A percentile compares a stretch with the other conserved stretches of the same genome.
phyloP scores from a whole-genome alignment of 2,113 vertebrate genomes.

The Epinephelus lanceolatus region DNA sequence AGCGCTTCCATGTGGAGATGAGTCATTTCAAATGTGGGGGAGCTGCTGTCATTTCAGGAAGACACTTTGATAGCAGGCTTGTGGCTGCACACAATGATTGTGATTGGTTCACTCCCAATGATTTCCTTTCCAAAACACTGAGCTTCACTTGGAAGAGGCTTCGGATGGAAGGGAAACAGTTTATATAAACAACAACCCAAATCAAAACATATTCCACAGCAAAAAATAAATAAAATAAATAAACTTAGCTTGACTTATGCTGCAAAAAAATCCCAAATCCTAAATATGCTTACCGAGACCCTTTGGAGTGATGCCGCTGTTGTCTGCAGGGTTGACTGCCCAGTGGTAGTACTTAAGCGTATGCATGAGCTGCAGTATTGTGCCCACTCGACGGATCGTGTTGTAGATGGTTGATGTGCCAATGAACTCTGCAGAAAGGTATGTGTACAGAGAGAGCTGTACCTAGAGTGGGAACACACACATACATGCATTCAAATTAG shows the following conservation, averaged over 20 bases:
- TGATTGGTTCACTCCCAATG: slow-evolving; percentile 46
- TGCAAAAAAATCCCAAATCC: neutral
- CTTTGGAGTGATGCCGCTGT: slow-evolving; percentile 91
- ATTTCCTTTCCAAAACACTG: slow-evolving; percentile 34
- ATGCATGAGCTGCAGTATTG: slow-evolving; percentile 96
- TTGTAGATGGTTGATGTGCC: slow-evolving; percentile 96
- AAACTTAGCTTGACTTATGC: neutral
- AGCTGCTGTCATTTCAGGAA: slow-evolving; percentile 61
- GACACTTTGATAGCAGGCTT: slow-evolving; percentile 56
- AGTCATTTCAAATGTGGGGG: slow-evolving; percentile 69
- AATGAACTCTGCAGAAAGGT: slow-evolving; percentile 96
- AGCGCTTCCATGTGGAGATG: slow-evolving; percentile 57
- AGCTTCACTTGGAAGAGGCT: slow-evolving; percentile 27
- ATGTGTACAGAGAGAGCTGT: slow-evolving; percentile 95
- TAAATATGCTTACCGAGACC: slow-evolving; percentile 89
- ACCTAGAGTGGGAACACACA: slow-evolving; percentile 83
- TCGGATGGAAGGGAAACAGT: slow-evolving; percentile 29
- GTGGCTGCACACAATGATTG: slow-evolving; percentile 33
- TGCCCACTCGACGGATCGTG: slow-evolving; percentile 95
- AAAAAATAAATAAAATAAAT: neutral
- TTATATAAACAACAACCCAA: slow-evolving; percentile 23
- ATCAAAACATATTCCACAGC: slow-evolving; percentile 11
- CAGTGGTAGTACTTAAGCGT: slow-evolving; percentile 98
- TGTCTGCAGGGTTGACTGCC: slow-evolving; percentile 91
- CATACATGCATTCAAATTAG: slow-evolving; percentile 6